A percentile compares a stretch with the other conserved stretches of the same genome.
These are phyloP conservation scores for Ariopsis seemanni DNA, from an alignment of 2,113 vertebrate genomes.

Conservation along the genomic window DNA sequence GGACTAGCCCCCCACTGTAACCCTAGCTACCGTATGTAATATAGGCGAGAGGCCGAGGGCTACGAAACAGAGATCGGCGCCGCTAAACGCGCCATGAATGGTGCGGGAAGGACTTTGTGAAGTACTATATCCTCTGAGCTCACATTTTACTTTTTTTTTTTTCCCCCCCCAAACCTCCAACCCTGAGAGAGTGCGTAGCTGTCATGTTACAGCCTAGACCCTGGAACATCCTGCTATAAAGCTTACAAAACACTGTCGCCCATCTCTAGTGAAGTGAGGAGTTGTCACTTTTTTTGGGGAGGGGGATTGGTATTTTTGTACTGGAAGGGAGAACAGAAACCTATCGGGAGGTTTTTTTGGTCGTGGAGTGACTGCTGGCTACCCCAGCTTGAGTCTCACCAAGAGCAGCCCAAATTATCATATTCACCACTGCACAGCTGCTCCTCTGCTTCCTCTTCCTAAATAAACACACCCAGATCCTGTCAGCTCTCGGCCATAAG, in stretches of 20 bases:
- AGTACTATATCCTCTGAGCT: not conserved
- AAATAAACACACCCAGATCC: slow-evolving; percentile 44
- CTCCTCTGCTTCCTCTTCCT: slow-evolving; percentile 39
- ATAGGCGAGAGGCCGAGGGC: too few species aligned
- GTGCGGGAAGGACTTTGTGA: not conserved
- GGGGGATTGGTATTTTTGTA: not conserved
- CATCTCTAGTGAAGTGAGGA: slow-evolving; percentile 1
- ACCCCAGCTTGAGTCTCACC: slow-evolving; percentile 26
- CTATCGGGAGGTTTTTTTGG: slow-evolving; percentile 38
- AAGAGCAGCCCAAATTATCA: slow-evolving; percentile 44
- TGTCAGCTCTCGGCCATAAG: slow-evolving; percentile 24
- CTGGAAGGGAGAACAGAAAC: slow-evolving; percentile 28
- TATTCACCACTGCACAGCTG: slow-evolving; percentile 49
- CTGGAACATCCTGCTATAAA: slow-evolving; percentile 7
- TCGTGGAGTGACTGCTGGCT: slow-evolving; percentile 26
- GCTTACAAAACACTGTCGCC: not conserved
- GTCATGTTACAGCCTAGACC: not conserved
- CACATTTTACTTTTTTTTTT: not conserved
- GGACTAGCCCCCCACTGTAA: too few species aligned
- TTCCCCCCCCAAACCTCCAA: not conserved
- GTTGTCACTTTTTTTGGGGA: not conserved
- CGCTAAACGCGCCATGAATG: too few species aligned
- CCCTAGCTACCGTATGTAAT: too few species aligned
- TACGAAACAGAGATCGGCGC: too few species aligned
- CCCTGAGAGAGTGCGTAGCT: not conserved